Evolutionary conservation across 2,113 vertebrate genomes (phyloP), one percentile per base, ranked within the genome.

Genomic region (Ranitomeya variabilis): DNA sequence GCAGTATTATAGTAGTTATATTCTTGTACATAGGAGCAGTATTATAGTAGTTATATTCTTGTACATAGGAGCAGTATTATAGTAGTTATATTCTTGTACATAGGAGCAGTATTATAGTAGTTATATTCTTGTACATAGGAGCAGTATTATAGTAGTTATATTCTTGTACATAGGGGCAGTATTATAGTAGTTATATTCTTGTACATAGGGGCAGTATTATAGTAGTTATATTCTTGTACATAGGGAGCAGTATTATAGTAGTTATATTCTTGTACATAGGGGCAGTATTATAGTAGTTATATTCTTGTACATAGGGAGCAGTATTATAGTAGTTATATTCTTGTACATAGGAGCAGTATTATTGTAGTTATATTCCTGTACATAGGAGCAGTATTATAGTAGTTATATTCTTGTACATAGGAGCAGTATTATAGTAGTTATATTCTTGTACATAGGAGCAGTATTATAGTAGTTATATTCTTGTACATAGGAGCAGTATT

Each of bases 1-100:
- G 66, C 21, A 66, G 66, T 26, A 69, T 23, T 69, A 69, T 69
- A 26, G 23, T 69, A 69, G 66, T 69, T 26, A 69, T 69, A 69
- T 69, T 26, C 66, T 23, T 69, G 66, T 69, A 69, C n/a, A 69
- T 69, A 69, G 66, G 66, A 2, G 66, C 66, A 69, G 67, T 69
- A 31, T 69, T 64, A 64, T 64, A 64, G 62, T 64, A 21, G 62
- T 64, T 64, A 64, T 64, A 64, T 21, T 64, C 62, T 19, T 64
- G 62, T 64, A 64, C 8, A 64, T 64, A 64, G 62, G 62, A 6
- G 62, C 62, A 64, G 62, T 64, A 64, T 64, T 74, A 74, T 74
- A 74, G 26, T 74, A 74, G 71, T 74, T 45, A 74, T 74, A 45
- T 74, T 74, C 71, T 45, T 74, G 71, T 74, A 74, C 15, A 74